Conservation (phyloP, 2,888 invertebrate genomes). For the Timema cristinae region DNA sequence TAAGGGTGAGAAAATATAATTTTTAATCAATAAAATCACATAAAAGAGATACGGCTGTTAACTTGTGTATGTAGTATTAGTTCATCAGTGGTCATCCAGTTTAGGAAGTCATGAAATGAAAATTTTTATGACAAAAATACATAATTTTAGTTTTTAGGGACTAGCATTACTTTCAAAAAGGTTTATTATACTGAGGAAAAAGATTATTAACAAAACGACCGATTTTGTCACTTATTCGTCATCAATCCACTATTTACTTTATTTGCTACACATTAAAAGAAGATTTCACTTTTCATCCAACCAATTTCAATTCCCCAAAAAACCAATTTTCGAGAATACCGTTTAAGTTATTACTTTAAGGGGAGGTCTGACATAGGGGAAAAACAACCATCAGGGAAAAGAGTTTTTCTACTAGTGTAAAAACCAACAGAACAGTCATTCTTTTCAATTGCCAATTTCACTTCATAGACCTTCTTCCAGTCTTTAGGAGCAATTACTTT, state of each 20-base stretch:
- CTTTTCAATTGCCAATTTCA: slow-evolving; percentile 29
- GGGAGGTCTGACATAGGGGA: slow-evolving; percentile 32
- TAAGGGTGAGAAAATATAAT: no score
- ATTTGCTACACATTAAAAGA: slow-evolving; percentile 35
- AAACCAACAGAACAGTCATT: slow-evolving; percentile 31
- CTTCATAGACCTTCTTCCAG: slow-evolving; percentile 14
- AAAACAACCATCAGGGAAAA: slow-evolving; percentile 24
- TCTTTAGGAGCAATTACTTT: slow-evolving; percentile 26
- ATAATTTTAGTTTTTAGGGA: no score
- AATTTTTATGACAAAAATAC: no score
- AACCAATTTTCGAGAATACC: slow-evolving; percentile 30
- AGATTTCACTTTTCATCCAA: slow-evolving; percentile 36
- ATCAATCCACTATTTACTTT: slow-evolving; percentile 31
- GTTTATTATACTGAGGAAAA: no score
- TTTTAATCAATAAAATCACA: no score
- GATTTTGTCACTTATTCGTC: slow-evolving; percentile 33
- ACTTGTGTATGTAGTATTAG: no score
- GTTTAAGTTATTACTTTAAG: slow-evolving; percentile 24
- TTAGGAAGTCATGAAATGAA: no score
- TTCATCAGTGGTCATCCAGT: no score
- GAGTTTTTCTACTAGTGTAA: slow-evolving; percentile 22
- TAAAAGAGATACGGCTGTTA: no score
- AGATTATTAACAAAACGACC: slow-evolving; percentile 36
- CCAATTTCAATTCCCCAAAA: slow-evolving; percentile 34
- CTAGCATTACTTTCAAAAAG: no score